Base-by-base conservation (phyloP, 1,140 invertebrate genomes). In the Vollenhovia emeryi region DNA sequence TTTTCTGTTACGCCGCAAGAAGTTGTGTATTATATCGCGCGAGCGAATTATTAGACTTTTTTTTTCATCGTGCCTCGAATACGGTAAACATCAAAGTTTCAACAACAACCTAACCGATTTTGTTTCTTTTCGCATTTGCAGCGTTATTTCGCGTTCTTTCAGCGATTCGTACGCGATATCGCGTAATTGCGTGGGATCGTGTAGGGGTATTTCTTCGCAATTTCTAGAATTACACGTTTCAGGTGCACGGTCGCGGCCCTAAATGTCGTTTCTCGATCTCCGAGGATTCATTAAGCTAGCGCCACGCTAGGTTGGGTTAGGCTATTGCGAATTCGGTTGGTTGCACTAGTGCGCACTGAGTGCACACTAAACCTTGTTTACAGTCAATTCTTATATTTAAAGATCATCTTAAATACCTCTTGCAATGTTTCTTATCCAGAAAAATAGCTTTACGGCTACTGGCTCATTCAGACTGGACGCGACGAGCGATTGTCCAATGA, bases 21-120 rank as follows among this genome's bases (percentile, higher is more conserved):
- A 66, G n/a, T 36, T 66, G 43, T 66, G n/a, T n/a, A 60, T 45
- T n/a, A 60, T 45, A 27, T 40, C 50, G 24, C 11, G 50, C 55
- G 43, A 55, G 18, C 48, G 78, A 21, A 21, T 82, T 71, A 57
- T 73, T 57, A 59, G 24, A 30, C n/a, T 43, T 73, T n/a, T 73
- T n/a, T 71, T n/a, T 82, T 64, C 27, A 13, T 21, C 33, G 7
- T 21, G 18, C 57, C 6, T 48, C 24, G 73, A 62, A 43, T 60
- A 62, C 24, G 24, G 11, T 75, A 60, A 75, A 75, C 69, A 57
- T 13, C 30, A 24, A 55, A 33, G 15, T 71, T 82, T 40, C 64
- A 13, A 21, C 36, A 4, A n/a, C n/a, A n/a, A n/a, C n/a, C n/a
- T n/a, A n/a, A n/a, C 36, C n/a, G 11, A 45, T 15, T 52, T 43